These are phyloP conservation scores for Andrena praecox DNA, from an alignment of 2,888 invertebrate genomes.

Conservation along the genomic window DNA sequence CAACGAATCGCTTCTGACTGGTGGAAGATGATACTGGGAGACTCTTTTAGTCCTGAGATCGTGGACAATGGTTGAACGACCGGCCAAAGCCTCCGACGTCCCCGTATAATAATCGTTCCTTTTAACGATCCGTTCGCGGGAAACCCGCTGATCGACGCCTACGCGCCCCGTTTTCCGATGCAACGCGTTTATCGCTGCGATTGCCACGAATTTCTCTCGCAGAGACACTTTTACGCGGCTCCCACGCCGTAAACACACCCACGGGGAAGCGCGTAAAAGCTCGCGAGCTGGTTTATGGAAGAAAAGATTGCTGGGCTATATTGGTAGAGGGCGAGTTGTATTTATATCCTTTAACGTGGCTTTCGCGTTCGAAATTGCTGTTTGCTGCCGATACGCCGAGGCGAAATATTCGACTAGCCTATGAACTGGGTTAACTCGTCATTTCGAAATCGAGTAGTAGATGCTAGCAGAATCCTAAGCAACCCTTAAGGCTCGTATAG, in stretches of 20 bases:
- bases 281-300: not conserved
- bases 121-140: conserved; percentile 5
- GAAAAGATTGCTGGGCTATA: not conserved
- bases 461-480: too few species aligned
- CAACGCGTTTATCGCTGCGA: not conserved
- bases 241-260: conserved; percentile 6
- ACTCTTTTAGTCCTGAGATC: not conserved
- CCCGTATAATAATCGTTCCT: too few species aligned
- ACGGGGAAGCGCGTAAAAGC: not conserved
- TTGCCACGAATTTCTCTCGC: conserved; percentile 21
- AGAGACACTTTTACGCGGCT: not conserved
- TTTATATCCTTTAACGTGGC: conserved; percentile 9
- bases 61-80: not conserved
- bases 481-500: too few species aligned
- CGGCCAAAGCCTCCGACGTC: not conserved
- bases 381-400: not conserved
- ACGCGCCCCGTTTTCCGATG: conserved; percentile 26
- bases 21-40: not conserved
- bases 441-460: too few species aligned
- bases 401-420: not conserved
- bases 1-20: not conserved
- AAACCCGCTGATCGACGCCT: conserved; percentile 25
- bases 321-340: not conserved
- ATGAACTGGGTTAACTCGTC: not conserved
- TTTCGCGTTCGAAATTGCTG: not conserved